Conservation (phyloP, 1,140 invertebrate species). For the Leptestheria dahalacensis region DNA sequence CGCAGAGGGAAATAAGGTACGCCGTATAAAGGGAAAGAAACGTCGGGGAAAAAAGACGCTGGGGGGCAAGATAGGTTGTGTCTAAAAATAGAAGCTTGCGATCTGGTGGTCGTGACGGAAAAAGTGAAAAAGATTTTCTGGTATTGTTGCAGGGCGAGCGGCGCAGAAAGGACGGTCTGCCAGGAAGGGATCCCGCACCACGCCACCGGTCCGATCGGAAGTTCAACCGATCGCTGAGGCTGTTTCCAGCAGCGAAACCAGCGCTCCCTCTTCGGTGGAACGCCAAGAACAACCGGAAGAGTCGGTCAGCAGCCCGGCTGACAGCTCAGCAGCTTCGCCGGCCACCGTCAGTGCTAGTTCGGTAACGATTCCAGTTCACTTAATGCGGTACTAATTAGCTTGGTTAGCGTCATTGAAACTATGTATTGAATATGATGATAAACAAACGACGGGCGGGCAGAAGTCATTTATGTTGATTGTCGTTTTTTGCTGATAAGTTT, state of each 20-base stretch:
- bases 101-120: too few species aligned
- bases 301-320: neutral
- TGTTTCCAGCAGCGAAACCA: neutral
- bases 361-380: neutral
- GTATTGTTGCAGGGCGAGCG: neutral
- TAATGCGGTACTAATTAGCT: too few species aligned
- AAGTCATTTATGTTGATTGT: conserved; percentile 10
- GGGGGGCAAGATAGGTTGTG: too few species aligned
- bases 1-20: too few species aligned
- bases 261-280: neutral
- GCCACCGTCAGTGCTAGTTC: too few species aligned
- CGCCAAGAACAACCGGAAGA: neutral
- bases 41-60: too few species aligned
- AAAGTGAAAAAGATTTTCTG: neutral
- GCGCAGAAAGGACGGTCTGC: neutral
- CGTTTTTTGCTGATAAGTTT: conserved; percentile 8
- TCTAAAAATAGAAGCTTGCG: too few species aligned
- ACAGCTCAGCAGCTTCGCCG: too few species aligned
- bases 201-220: neutral
- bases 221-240: neutral
- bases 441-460: conserved; percentile 10
- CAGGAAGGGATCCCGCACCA: neutral
- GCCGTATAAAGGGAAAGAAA: too few species aligned
- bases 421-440: neutral
- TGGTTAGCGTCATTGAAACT: neutral